These are phyloP conservation scores for Sebastiscus tertius DNA, from an alignment of 2,797 vertebrate species.

Conservation along the genomic window DNA sequence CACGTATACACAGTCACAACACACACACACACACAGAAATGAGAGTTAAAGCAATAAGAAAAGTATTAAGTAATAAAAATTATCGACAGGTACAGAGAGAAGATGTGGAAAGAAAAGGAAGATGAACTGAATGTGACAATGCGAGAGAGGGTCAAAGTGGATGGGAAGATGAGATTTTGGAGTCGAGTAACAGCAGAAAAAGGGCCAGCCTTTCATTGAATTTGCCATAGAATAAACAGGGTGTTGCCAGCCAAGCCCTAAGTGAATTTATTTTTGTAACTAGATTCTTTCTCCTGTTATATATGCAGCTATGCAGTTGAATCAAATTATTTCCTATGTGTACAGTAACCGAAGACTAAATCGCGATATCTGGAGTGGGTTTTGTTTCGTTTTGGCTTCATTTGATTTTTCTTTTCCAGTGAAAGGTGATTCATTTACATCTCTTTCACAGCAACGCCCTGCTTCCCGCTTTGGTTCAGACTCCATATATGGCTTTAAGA, in stretches of 20 bases:
- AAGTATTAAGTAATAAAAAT: neutral
- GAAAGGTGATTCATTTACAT: neutral
- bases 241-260: constrained; percentile 52
- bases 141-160: neutral
- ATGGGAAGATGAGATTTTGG: constrained; percentile 1
- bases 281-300: constrained; percentile 21
- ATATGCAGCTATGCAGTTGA: constrained; percentile 22
- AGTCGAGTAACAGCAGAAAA: constrained; percentile 28
- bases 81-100: neutral
- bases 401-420: neutral
- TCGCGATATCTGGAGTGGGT: neutral
- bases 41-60: neutral
- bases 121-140: neutral
- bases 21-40: constrained; percentile 8
- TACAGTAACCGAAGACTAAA: constrained; percentile 7
- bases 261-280: constrained; percentile 61
- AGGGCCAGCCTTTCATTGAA: constrained; percentile 54
- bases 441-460: neutral
- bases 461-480: neutral
- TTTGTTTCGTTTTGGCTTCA: neutral
- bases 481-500: neutral
- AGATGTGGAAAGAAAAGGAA: neutral
- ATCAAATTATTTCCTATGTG: constrained; percentile 12
- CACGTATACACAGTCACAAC: constrained; percentile 25
- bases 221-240: constrained; percentile 69